Conservation (phyloP, 2,888 invertebrate genomes). For the Caenorhabditis sp. region DNA sequence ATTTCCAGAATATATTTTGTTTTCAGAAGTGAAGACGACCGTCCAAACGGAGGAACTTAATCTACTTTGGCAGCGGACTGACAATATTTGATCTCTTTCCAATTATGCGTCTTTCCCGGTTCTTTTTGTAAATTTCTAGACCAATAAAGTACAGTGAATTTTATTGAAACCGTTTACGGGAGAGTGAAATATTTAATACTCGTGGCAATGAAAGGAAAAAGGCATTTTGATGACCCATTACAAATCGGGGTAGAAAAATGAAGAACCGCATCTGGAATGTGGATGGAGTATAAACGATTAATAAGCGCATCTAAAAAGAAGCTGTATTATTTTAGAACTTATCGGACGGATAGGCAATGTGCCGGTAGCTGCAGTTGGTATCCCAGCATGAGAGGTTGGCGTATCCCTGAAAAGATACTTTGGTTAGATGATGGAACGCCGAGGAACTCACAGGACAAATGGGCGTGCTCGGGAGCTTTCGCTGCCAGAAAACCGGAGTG, state of each 20-base stretch:
- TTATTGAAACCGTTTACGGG: too few species aligned
- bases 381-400: conserved; percentile 15
- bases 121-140: too few species aligned
- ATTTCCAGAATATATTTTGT: too few species aligned
- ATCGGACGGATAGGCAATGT: conserved; percentile 20
- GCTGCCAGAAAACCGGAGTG: not conserved
- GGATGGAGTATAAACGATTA: not conserved
- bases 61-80: conserved; percentile 30
- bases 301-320: not conserved
- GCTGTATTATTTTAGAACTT: not conserved
- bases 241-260: too few species aligned
- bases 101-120: too few species aligned
- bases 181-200: too few species aligned
- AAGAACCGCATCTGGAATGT: too few species aligned
- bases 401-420: conserved; percentile 13
- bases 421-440: not conserved
- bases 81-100: not conserved
- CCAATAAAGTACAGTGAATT: too few species aligned
- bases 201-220: too few species aligned
- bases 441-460: conserved; percentile 10
- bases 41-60: conserved; percentile 10
- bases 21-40: conserved; percentile 1
- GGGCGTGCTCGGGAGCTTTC: conserved; percentile 1
- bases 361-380: not conserved
- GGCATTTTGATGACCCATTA: too few species aligned